Conservation (phyloP, 2,888 invertebrate species). For the Latrodectus elegans region DNA sequence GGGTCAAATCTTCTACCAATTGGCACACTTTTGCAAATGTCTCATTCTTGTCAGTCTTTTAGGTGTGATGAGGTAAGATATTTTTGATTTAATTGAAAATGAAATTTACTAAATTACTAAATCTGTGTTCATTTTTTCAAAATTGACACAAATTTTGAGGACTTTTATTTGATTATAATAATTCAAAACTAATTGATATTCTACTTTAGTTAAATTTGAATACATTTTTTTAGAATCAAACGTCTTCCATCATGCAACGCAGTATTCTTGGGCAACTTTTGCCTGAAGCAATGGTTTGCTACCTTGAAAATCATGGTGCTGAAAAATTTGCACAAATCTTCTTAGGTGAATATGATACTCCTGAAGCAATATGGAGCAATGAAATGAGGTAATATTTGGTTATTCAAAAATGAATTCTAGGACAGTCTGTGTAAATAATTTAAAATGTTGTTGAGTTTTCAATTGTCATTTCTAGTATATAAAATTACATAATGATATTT, state of each 20-base stretch:
- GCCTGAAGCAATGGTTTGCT: conserved; percentile 99
- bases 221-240: conserved; percentile 60
- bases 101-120: no score
- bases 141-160: no score
- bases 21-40: conserved; percentile 92
- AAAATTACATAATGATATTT: no score
- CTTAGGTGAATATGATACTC: conserved; percentile 98
- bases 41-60: conserved; percentile 96
- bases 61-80: conserved; percentile 87
- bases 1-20: conserved; percentile 98
- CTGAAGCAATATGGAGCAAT: conserved; percentile 98
- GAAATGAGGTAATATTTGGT: conserved; percentile 86
- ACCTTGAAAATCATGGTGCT: conserved; percentile 97
- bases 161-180: no score
- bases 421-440: no score
- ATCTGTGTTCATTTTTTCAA: no score
- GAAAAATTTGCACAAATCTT: conserved; percentile 99
- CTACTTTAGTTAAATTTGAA: neutral
- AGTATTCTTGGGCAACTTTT: conserved; percentile 94
- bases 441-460: no score
- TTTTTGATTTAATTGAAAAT: neutral
- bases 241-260: conserved; percentile 89
- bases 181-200: no score
- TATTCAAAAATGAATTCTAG: no score
- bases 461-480: no score